phyloP scores from a whole-genome alignment of 1,140 invertebrate genomes.

The Saccostrea cuccullata region DNA sequence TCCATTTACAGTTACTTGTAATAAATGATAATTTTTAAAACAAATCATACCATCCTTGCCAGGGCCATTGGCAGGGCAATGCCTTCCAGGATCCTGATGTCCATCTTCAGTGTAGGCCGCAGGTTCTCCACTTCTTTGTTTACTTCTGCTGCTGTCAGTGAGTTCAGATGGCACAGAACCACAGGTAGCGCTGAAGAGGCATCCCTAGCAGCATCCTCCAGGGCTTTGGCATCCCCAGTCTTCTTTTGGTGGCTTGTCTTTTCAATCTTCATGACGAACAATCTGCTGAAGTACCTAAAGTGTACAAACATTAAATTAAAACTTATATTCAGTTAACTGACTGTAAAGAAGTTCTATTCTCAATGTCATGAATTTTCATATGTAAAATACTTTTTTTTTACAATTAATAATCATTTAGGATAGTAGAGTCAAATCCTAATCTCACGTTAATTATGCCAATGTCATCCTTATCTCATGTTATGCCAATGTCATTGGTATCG shows the following conservation, averaged over 20 bases:
- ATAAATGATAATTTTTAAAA: too few species aligned
- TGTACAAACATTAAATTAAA: not conserved
- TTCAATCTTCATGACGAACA: not conserved
- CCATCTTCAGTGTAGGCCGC: not conserved
- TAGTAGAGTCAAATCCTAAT: too few species aligned
- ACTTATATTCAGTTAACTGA: not conserved
- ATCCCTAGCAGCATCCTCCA: not conserved
- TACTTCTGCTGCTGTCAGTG: not conserved
- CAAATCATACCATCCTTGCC: not conserved
- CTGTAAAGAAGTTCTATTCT: not conserved
- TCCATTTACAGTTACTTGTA: too few species aligned
- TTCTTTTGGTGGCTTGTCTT: not conserved
- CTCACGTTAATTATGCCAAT: too few species aligned
- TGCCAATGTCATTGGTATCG: too few species aligned
- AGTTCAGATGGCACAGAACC: not conserved
- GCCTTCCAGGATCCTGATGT: constrained; percentile 19
- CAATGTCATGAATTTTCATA: too few species aligned
- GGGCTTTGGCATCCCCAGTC: not conserved
- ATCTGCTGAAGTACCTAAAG: constrained; percentile 20
- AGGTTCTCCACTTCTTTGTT: not conserved
- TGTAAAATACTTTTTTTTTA: too few species aligned
- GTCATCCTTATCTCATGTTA: too few species aligned
- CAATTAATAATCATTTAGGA: too few species aligned
- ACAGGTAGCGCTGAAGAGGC: constrained; percentile 13
- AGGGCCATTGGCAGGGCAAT: constrained; percentile 21